These are phyloP conservation scores for Myotis daubentonii DNA, from an alignment of 2,797 vertebrate species.

Conservation along the genomic window DNA sequence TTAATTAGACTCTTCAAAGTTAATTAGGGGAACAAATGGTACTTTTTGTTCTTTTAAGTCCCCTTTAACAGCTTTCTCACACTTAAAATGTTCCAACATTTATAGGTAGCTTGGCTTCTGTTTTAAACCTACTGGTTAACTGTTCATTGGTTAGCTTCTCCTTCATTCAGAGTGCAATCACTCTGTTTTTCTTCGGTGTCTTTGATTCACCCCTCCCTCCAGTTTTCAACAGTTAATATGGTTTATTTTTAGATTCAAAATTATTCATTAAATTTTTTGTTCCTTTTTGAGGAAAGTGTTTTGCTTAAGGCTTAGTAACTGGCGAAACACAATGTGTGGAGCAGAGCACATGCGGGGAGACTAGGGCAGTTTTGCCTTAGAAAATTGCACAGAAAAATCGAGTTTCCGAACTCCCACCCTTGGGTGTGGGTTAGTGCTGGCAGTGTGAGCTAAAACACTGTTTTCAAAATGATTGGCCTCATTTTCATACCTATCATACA, in stretches of 20 bases:
- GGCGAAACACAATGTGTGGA: constrained; percentile 28
- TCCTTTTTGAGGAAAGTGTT: constrained; percentile 26
- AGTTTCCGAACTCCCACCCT: neutral
- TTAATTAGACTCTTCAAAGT: constrained; percentile 85
- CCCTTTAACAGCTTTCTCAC: constrained; percentile 82
- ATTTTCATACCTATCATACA: constrained; percentile 35
- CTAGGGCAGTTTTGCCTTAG: neutral
- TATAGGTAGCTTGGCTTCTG: constrained; percentile 79
- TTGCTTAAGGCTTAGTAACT: constrained; percentile 51
- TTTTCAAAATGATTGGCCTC: constrained; percentile 35
- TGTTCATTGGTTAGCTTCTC: constrained; percentile 69
- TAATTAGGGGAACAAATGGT: constrained; percentile 85
- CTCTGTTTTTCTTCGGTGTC: constrained; percentile 18
- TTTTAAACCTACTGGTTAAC: constrained; percentile 67
- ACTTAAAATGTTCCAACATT: constrained; percentile 81
- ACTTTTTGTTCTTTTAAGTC: constrained; percentile 86
- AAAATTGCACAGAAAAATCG: constrained; percentile 5
- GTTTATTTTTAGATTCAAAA: constrained; percentile 62
- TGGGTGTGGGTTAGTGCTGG: neutral
- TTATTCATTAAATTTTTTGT: constrained; percentile 53
- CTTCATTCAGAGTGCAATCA: constrained; percentile 53
- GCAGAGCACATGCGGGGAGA: neutral
- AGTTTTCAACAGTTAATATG: constrained; percentile 18
- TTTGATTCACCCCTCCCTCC: constrained; percentile 4
- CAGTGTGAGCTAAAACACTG: neutral